Evolutionary conservation across 53 echinoderm and acorn worm genomes (phyloP), one percentile per base, ranked within the genome.

Genomic region (Temnopleurus reevesii): DNA sequence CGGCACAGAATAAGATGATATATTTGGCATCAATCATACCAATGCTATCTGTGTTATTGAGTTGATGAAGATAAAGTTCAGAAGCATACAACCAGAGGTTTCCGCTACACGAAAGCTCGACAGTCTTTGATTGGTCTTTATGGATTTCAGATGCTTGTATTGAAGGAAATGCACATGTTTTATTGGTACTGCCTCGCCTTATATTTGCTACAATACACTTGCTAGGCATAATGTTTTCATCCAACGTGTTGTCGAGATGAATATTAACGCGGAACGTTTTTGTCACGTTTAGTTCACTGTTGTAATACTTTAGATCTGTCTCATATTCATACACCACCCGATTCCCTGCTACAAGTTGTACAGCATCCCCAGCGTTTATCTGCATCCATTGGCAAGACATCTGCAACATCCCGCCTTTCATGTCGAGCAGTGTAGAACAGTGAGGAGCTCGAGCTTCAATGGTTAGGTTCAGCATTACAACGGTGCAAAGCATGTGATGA

Each of bases 361-460:
- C 71, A 19, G 36, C 36, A 71, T 35, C 38, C 36, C 71, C 19
- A 21, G 5, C 38, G 71, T 21, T 71, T 41, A 63, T 33, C 12
- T 63, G 63, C 63, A 63, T 2, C 63, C 63, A 63, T 13, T 63
- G 33, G 26, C 63, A 63, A 29, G 63, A 63, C 63, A 63, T 63
- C 34, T 63, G 63, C 17, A 63, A 33, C 17, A 4, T 63, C 15
- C 63, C 63, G 17, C 13, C 33, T 8, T 63, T 4, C 33, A 13
- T 63, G 13, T 31, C 4, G 15, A 63, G 17, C 3, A 63, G 17
- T 29, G 13, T 63, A 33, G 63, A 63, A 33, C 33, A 63, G 1
- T 31, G 4, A 31, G 63, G 63, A 15, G 63, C 15, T 63, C 30
- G 29, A 33, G 30, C 17, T 33, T 63, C 63, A 63, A 63, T 33